Percentiles rank a stretch among this genome's conserved stretches.
Evolutionary conservation across 2,888 invertebrate genomes (phyloP).

Genomic region (Acanthosepion esculentum): DNA sequence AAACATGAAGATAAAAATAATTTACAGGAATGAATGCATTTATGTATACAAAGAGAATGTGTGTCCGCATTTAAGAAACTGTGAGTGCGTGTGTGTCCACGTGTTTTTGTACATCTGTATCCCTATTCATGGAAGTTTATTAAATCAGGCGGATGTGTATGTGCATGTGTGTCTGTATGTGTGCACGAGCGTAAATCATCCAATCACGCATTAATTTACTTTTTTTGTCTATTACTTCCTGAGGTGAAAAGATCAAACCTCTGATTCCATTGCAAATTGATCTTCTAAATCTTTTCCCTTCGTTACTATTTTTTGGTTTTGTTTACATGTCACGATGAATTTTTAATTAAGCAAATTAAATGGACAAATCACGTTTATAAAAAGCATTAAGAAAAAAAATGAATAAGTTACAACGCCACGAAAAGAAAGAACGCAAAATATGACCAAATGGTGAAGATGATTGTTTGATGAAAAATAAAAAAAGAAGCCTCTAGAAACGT

Average conservation of each 20-base stretch:
- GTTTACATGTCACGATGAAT: neutral
- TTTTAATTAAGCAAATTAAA: slow-evolving; percentile 14
- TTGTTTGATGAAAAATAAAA: neutral
- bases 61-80: too few species aligned
- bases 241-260: neutral
- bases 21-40: too few species aligned
- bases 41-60: too few species aligned
- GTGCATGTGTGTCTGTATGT: neutral
- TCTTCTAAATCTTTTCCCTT: neutral
- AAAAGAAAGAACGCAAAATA: neutral
- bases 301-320: neutral
- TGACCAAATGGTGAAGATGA: neutral
- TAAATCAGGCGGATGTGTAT: neutral
- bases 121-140: too few species aligned
- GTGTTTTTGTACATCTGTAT: too few species aligned
- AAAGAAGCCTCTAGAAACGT: neutral
- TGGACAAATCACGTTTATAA: slow-evolving; percentile 10
- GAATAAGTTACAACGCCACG: neutral
- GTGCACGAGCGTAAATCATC: neutral
- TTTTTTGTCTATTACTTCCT: neutral
- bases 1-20: too few species aligned
- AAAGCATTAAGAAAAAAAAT: neutral
- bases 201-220: slow-evolving; percentile 33
- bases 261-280: neutral
- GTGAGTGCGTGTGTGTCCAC: too few species aligned